phyloP scores from a whole-genome alignment of 2,113 vertebrate genomes.

The Proterorhinus semilunaris region DNA sequence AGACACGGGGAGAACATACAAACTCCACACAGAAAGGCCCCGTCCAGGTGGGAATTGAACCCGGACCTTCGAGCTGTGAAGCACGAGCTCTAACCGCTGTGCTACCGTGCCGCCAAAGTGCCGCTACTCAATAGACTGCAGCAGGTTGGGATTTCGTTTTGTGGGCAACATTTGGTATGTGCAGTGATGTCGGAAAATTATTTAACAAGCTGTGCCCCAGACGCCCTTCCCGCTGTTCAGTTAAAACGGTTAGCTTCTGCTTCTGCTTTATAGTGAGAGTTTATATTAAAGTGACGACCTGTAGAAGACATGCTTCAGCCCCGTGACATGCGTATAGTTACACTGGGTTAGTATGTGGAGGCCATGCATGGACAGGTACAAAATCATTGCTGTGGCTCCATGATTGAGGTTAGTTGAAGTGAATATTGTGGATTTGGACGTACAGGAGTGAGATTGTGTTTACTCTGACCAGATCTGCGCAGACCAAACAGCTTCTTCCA shows the following conservation, averaged over 20 bases:
- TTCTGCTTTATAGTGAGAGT: too few relatives aligned
- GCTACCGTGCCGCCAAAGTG: too few relatives aligned
- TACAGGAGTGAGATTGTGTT: conserved; percentile 77
- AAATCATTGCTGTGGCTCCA: conserved; percentile 1
- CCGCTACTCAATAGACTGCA: too few relatives aligned
- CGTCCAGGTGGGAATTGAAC: too few relatives aligned
- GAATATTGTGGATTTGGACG: conserved; percentile 56
- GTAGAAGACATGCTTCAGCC: conserved; percentile 41
- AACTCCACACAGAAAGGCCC: too few relatives aligned
- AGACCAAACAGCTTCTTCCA: conserved; percentile 85
- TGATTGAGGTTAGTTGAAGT: conserved; percentile 48
- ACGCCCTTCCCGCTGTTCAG: not conserved
- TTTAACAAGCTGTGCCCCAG: too few relatives aligned
- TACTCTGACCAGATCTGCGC: conserved; percentile 77
- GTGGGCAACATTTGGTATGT: too few relatives aligned
- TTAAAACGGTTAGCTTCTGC: not conserved
- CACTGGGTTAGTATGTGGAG: conserved; percentile 14
- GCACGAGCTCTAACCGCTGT: too few relatives aligned
- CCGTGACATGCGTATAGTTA: conserved; percentile 11
- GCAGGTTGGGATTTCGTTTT: too few relatives aligned
- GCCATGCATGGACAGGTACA: conserved; percentile 21
- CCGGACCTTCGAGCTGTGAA: too few relatives aligned
- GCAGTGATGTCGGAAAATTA: too few relatives aligned
- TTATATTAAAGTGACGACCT: not conserved
- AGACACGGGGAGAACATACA: too few relatives aligned